A percentile compares a stretch with the other conserved stretches of the same genome.
Evolutionary conservation across 2,797 vertebrate species (phyloP).

Genomic region (Holocentrus rufus): DNA sequence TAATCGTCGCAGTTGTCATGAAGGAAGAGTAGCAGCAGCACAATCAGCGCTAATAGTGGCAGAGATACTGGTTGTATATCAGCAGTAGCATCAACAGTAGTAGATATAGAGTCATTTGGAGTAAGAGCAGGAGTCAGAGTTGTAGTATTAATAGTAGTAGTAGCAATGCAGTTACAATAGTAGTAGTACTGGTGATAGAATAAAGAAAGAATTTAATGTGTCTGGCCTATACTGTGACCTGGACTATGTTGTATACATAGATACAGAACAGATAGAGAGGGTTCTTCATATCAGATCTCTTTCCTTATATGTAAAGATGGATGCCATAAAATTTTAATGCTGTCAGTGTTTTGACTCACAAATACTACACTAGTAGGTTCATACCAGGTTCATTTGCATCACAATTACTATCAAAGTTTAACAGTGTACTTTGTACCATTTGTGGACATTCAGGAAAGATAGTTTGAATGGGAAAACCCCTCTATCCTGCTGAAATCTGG

Average conservation of each 20-base stretch:
- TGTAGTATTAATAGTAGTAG: too few species aligned
- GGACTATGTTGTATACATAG: background rate
- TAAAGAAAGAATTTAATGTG: too few species aligned
- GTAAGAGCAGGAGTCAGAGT: too few species aligned
- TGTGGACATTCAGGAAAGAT: background rate
- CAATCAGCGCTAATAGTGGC: too few species aligned
- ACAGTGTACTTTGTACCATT: slow-evolving; percentile 2
- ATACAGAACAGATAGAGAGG: slow-evolving; percentile 14
- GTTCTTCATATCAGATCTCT: slow-evolving; percentile 12
- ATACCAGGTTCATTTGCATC: slow-evolving; percentile 5
- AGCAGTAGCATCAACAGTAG: too few species aligned
- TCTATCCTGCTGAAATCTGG: slow-evolving; percentile 3
- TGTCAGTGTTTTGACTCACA: background rate
- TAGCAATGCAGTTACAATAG: too few species aligned
- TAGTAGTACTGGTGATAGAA: too few species aligned
- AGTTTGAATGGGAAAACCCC: slow-evolving; percentile 43
- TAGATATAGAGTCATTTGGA: too few species aligned
- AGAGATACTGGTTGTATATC: too few species aligned
- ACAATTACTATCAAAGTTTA: background rate
- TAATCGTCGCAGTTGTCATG: too few species aligned
- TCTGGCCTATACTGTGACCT: background rate
- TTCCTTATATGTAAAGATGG: background rate
- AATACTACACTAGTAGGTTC: background rate
- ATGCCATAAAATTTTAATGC: too few species aligned
- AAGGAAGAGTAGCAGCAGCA: too few species aligned